Evolutionary conservation across 2,888 invertebrate species (phyloP).

Genomic region (Pristionchus exspectatus): DNA sequence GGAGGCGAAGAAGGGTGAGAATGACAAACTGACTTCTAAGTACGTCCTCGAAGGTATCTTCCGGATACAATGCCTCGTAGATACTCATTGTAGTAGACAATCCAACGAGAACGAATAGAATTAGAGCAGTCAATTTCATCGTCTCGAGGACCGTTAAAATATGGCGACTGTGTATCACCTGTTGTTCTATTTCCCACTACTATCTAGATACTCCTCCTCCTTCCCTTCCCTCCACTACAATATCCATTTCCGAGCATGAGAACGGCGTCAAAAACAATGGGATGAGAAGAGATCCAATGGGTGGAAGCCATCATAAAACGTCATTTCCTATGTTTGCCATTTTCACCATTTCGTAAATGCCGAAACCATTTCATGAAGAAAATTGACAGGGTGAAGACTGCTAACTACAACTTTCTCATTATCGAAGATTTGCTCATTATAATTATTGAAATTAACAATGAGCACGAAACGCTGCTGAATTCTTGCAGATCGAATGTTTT

Average conservation of each 20-base stretch:
- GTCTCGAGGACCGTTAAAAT: not conserved
- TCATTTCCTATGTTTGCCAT: not conserved
- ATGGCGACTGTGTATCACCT: not conserved
- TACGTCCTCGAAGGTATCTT: not conserved
- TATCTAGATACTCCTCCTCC: not conserved
- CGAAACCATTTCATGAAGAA: no score
- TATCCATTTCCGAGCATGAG: conserved; percentile 14
- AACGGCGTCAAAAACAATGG: not conserved
- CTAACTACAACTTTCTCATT: no score
- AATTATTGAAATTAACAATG: not conserved
- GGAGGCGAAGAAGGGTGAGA: not conserved
- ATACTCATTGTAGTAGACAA: not conserved
- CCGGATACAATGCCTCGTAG: not conserved
- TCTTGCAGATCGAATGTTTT: not conserved
- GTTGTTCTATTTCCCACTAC: not conserved
- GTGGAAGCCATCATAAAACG: not conserved
- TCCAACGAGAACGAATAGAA: not conserved
- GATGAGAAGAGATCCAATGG: not conserved
- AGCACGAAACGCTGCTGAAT: not conserved
- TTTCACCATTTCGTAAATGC: not conserved
- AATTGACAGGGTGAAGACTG: no score
- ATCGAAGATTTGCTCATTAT: not conserved
- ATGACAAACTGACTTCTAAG: not conserved
- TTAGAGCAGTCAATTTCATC: not conserved
- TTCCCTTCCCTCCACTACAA: not conserved